Evolutionary conservation across 1,140 invertebrate genomes (phyloP), one percentile per base, ranked within the genome.

Genomic region (Coelopa frigida): DNA sequence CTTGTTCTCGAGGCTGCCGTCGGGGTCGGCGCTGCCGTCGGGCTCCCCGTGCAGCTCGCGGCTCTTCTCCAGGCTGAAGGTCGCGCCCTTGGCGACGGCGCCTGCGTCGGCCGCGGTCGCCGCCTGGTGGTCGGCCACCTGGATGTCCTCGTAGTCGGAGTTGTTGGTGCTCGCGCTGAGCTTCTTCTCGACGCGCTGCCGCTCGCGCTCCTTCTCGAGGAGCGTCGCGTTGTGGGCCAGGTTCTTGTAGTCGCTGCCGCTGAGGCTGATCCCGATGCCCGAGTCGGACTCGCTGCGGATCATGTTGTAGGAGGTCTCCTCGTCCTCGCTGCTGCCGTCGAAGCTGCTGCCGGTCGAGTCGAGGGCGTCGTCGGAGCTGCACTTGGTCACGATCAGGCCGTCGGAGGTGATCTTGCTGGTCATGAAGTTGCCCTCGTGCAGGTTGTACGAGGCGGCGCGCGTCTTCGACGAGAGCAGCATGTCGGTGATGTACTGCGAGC

Each of bases 21-120:
- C 83, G 3, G 85, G 83, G 70, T 87, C 85, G 14, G 84, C 84
- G 52, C 81, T 78, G 5, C 85, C 86, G 53, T 89, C 85, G 0
- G 85, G 85, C 52, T 87, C 85, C 2, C 85, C 86, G 3, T 85
- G 85, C 50, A 83, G 71, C 55, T 88, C 85, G 4, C 86, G 71
- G 59, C 81, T 83, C 15, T 76, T 76, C 32, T 81, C 75, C 12
- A 74, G 27, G 14, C 33, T 40, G 15, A 48, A 53, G 3, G 11
- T 40, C 2, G 31, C 56, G 31, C 8, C 36, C 20, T 3, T 50
- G 48, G 27, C 33, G 46, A 18, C 21, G 38, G 32, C 15, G 5
- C 15, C 18, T 33, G n/a, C 17, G 22, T n/a, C 15, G 10, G 23
- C 31, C 1, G n/a, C 15, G 11, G 5, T 32, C 15, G 12, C 21